phyloP scores from a whole-genome alignment of 2,113 vertebrate genomes.

The Cheilinus undulatus region DNA sequence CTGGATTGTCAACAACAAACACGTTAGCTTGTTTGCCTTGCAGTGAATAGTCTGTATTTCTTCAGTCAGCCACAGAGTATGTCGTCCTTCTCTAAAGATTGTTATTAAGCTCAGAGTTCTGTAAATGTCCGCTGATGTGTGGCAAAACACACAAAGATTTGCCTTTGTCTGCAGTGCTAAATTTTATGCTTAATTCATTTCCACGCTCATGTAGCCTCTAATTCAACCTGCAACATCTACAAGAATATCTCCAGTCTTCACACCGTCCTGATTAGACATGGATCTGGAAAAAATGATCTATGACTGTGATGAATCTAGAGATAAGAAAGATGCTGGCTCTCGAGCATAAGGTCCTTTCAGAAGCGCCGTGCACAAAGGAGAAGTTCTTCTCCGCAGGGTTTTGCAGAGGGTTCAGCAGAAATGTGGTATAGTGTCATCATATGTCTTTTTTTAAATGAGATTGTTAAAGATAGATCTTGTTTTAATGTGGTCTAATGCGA shows the following conservation, averaged over 20 bases:
- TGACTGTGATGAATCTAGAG: slow-evolving; percentile 51
- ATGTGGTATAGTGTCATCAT: slow-evolving; percentile 70
- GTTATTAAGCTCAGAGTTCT: slow-evolving; percentile 48
- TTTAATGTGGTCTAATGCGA: slow-evolving; percentile 81
- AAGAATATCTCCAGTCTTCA: slow-evolving; percentile 36
- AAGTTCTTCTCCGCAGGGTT: slow-evolving; percentile 56
- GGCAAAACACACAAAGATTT: slow-evolving; percentile 54
- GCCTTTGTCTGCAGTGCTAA: slow-evolving; percentile 63
- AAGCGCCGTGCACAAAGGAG: slow-evolving; percentile 49
- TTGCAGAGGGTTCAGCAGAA: slow-evolving; percentile 42
- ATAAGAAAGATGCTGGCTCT: slow-evolving; percentile 32
- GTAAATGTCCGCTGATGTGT: slow-evolving; percentile 72
- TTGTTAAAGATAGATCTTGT: slow-evolving; percentile 80
- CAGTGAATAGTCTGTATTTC: slow-evolving; percentile 30
- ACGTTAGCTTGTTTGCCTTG: slow-evolving; percentile 5
- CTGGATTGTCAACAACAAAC: background rate
- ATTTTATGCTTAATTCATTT: slow-evolving; percentile 70
- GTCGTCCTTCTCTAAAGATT: slow-evolving; percentile 28
- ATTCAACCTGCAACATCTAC: slow-evolving; percentile 52
- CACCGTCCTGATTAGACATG: slow-evolving; percentile 60
- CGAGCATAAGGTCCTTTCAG: slow-evolving; percentile 42
- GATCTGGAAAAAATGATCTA: slow-evolving; percentile 30
- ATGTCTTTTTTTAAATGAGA: slow-evolving; percentile 75
- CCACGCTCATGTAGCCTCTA: slow-evolving; percentile 52
- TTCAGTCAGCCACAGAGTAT: slow-evolving; percentile 35